Evolutionary conservation across 2,888 invertebrate genomes (phyloP).

Genomic region (Phyto melanocephala): DNA sequence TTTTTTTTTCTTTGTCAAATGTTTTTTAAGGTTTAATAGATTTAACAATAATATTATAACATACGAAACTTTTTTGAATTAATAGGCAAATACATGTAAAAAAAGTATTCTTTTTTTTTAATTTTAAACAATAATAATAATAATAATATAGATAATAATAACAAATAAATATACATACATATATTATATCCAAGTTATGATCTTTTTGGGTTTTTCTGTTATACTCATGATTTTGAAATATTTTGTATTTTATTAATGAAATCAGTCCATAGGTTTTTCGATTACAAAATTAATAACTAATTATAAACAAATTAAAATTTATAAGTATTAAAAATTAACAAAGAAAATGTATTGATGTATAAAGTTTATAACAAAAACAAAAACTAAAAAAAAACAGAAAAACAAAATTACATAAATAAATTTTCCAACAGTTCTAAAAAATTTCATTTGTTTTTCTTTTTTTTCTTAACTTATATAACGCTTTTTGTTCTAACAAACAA

Average conservation of each 20-base stretch:
- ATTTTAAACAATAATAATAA: slow-evolving; percentile 13
- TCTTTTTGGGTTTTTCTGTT: slow-evolving; percentile 33
- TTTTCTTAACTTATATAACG: slow-evolving; percentile 30
- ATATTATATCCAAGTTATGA: slow-evolving; percentile 17
- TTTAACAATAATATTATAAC: too few species aligned
- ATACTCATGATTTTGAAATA: slow-evolving; percentile 2
- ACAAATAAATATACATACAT: not conserved
- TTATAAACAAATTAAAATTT: slow-evolving; percentile 37
- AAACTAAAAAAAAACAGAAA: slow-evolving; percentile 20
- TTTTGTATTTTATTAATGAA: slow-evolving; percentile 59
- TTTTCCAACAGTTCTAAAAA: slow-evolving; percentile 11
- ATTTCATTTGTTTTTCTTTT: not conserved
- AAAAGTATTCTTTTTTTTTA: not conserved
- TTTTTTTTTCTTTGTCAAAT: not conserved
- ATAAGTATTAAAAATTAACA: slow-evolving; percentile 48
- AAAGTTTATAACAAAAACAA: slow-evolving; percentile 46
- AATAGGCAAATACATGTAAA: slow-evolving; percentile 21
- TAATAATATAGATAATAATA: not conserved
- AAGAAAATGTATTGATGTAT: slow-evolving; percentile 25
- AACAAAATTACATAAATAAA: not conserved
- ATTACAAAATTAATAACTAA: slow-evolving; percentile 45
- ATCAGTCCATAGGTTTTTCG: slow-evolving; percentile 65
- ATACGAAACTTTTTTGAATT: slow-evolving; percentile 21
- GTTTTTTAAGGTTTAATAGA: too few species aligned
- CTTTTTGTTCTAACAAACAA: not conserved